A percentile compares a stretch with the other conserved stretches of the same genome.
These are phyloP conservation scores for Micropterix aruncella DNA, from an alignment of 2,888 invertebrate species.

Conservation along the genomic window DNA sequence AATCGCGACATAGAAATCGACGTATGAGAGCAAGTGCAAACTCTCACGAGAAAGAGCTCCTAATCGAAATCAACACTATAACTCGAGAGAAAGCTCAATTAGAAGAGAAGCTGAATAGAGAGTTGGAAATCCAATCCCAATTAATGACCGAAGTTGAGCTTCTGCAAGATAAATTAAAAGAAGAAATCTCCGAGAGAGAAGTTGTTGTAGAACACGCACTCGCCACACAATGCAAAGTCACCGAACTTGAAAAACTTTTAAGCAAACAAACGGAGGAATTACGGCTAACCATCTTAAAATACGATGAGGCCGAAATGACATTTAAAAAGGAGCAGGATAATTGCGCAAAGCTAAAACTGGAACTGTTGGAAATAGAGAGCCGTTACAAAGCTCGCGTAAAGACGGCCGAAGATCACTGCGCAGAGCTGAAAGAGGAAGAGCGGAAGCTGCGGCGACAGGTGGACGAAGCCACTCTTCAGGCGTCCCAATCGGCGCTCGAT, in stretches of 20 bases:
- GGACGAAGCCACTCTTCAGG: constrained; percentile 57
- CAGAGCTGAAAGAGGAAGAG: constrained; percentile 26
- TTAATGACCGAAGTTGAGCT: constrained; percentile 21
- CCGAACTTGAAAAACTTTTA: background rate
- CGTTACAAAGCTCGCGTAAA: constrained; percentile 6
- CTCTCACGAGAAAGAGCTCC: constrained; percentile 35
- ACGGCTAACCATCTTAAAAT: background rate
- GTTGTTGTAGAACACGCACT: background rate
- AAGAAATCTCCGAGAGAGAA: background rate
- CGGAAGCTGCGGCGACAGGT: constrained; percentile 48
- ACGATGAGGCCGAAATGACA: background rate
- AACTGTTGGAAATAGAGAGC: constrained; percentile 20
- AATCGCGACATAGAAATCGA: constrained; percentile 24
- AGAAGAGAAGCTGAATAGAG: constrained; percentile 29
- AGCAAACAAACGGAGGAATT: background rate
- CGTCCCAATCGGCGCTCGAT: constrained; percentile 59
- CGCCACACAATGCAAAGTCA: background rate
- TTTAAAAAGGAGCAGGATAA: background rate
- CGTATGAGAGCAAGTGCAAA: constrained; percentile 29
- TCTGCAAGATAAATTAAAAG: constrained; percentile 17
- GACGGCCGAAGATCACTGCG: constrained; percentile 11
- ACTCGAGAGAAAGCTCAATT: constrained; percentile 21
- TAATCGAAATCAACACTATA: constrained; percentile 37
- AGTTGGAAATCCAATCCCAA: constrained; percentile 23
- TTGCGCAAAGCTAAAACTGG: constrained; percentile 14